These are phyloP conservation scores for Saturnia japonica DNA, from an alignment of 2,888 invertebrate species.

Conservation along the genomic window DNA sequence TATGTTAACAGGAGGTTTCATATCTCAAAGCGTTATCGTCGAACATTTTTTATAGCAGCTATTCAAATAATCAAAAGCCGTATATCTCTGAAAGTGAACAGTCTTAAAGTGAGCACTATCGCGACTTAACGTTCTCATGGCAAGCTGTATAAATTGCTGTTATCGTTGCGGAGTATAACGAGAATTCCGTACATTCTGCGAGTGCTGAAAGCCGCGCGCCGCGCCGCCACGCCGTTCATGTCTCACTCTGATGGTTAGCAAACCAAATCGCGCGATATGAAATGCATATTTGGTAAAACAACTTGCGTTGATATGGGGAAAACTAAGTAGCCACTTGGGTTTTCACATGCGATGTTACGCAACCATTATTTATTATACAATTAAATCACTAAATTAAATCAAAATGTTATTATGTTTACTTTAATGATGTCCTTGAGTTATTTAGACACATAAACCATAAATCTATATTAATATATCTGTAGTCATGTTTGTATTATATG, in stretches of 20 bases:
- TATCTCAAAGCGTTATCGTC: not conserved
- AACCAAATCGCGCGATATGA: constrained; percentile 66
- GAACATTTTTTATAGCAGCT: not conserved
- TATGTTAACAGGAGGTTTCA: not conserved
- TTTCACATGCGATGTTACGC: not conserved
- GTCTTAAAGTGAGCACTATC: constrained; percentile 33
- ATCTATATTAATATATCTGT: too few species aligned
- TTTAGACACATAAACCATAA: too few species aligned
- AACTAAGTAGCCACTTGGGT: not conserved
- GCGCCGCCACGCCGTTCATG: too few species aligned
- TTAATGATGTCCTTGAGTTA: too few species aligned
- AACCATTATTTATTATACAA: too few species aligned
- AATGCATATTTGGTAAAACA: constrained; percentile 44
- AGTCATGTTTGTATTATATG: too few species aligned
- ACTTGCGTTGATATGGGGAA: constrained; percentile 22
- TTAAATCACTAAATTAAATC: too few species aligned
- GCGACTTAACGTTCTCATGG: constrained; percentile 35
- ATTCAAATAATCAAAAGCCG: not conserved
- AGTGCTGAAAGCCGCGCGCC: constrained; percentile 49
- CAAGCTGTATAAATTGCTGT: constrained; percentile 49
- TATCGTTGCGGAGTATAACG: constrained; percentile 51
- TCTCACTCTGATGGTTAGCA: constrained; percentile 55
- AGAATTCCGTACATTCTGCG: constrained; percentile 50
- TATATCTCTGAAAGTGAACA: constrained; percentile 17
- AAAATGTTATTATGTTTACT: too few species aligned